Evolutionary conservation across 2,888 invertebrate species (phyloP).

Genomic region (Acrocyrtus sp.): DNA sequence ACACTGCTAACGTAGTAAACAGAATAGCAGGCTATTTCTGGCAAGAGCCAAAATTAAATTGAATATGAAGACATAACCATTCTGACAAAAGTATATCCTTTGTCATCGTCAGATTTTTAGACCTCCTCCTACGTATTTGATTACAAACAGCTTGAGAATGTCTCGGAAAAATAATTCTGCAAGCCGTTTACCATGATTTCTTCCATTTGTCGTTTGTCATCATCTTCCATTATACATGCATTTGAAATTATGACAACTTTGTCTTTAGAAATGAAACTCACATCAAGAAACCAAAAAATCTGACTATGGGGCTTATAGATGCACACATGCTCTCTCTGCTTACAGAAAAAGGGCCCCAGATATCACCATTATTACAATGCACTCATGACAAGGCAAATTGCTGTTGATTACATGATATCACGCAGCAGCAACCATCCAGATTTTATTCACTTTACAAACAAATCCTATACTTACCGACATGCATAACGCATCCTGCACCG

Average conservation of each 20-base stretch:
- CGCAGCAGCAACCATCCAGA: conserved; percentile 19
- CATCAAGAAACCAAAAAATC: too few species aligned
- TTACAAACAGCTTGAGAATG: conserved; percentile 12
- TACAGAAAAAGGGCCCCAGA: background rate
- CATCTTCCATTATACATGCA: too few species aligned
- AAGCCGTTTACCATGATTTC: conserved; percentile 1
- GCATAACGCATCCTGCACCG: background rate
- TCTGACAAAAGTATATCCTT: background rate
- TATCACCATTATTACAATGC: conserved; percentile 34
- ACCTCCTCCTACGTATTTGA: conserved; percentile 32
- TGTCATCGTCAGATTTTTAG: background rate
- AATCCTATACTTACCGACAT: background rate
- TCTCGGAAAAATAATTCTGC: background rate
- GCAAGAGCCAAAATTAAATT: too few species aligned
- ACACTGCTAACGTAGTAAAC: too few species aligned
- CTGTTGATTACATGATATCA: conserved; percentile 42
- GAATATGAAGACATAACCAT: too few species aligned
- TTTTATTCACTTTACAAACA: conserved; percentile 11
- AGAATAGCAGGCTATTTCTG: too few species aligned
- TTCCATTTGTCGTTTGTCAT: conserved; percentile 31
- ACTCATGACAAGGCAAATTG: conserved; percentile 48
- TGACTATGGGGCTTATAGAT: too few species aligned
- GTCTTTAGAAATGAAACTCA: too few species aligned
- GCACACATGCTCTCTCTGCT: too few species aligned
- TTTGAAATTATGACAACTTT: too few species aligned